Base-by-base conservation (phyloP, 2,113 vertebrate genomes). In the Cyprinodon tularosa region DNA sequence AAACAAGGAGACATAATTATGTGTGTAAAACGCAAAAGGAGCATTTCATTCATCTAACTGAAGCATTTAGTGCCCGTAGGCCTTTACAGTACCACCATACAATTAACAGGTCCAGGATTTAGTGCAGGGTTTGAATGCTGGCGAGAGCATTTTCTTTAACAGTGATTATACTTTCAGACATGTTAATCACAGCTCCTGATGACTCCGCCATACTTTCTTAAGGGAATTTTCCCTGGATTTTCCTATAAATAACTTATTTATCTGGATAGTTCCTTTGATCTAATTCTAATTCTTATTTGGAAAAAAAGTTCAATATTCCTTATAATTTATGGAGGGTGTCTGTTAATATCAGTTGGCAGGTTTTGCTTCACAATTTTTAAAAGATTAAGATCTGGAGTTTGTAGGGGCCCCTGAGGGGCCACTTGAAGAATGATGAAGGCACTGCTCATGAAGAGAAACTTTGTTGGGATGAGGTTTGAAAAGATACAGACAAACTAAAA, bases 51-150 rank as follows among this genome's bases (percentile, higher is more conserved):
- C 71, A 88, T 90, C 84, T 86, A 82, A 72, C 63, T 80, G 66
- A 73, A 73, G 72, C 77, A 38, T 90, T 79, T 84, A 89, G 80
- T 82, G 84, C 80, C 85, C 74, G 67, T 68, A 76, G 79, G 88
- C 73, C 81, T 77, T 77, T 71, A 74, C 74, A 57, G 68, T 88
- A 81, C 84, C 80, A 83, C 84, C 83, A 65, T 90, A 88, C 91
- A 94, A 94, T 93, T 91, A 92, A 92, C 77, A 82, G 82, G 82
- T 78, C 83, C 82, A 86, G 88, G 80, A 89, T 90, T 92, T 90
- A 90, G 92, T 91, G 89, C 84, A 73, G 75, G 76, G 71, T 68
- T 72, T 72, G 22, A 90, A 71, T 86, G 89, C 92, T 93, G 82
- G 83, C 20, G 68, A 87, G 84, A 91, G 91, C 91, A 90, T 81